Evolutionary conservation across 2,113 vertebrate species (phyloP).

Genomic region (Syngnathus scovelli): DNA sequence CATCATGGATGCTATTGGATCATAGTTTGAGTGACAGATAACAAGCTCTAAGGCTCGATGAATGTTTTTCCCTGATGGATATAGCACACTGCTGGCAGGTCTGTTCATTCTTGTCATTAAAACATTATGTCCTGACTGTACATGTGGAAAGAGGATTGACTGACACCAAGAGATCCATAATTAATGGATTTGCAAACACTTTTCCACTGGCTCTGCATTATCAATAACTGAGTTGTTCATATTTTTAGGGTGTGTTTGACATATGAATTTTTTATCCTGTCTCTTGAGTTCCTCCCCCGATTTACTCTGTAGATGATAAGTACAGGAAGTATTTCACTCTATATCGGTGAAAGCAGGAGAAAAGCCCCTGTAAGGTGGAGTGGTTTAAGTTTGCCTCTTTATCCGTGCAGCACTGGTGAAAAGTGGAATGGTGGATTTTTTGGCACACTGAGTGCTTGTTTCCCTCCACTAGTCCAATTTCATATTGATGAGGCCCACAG

Average conservation of each 20-base stretch:
- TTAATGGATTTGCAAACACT: conserved; percentile 8
- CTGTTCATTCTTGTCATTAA: conserved; percentile 37
- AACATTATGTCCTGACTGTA: conserved; percentile 7
- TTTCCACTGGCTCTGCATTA: conserved; percentile 9
- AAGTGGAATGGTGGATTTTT: conserved; percentile 55
- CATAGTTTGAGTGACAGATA: conserved; percentile 58
- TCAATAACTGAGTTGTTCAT: conserved; percentile 20
- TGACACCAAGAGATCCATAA: conserved; percentile 18
- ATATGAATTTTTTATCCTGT: conserved; percentile 27
- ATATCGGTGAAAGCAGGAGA: not conserved
- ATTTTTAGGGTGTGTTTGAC: conserved; percentile 25
- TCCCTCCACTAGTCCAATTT: conserved; percentile 65
- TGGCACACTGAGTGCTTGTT: conserved; percentile 58
- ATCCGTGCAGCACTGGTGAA: conserved; percentile 19
- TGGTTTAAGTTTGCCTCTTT: conserved; percentile 19
- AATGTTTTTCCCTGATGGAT: conserved; percentile 22
- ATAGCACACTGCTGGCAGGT: conserved; percentile 18
- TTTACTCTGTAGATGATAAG: conserved; percentile 24
- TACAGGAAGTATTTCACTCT: conserved; percentile 19
- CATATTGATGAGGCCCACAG: conserved; percentile 77
- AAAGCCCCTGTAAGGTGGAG: conserved; percentile 23
- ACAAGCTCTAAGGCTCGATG: conserved; percentile 41
- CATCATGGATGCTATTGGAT: conserved; percentile 55
- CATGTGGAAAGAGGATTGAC: conserved; percentile 19
- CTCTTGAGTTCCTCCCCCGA: conserved; percentile 18